A percentile compares a stretch with the other conserved stretches of the same genome.
Evolutionary conservation across 2,888 invertebrate genomes (phyloP).

Genomic region (Rhagium mordax): DNA sequence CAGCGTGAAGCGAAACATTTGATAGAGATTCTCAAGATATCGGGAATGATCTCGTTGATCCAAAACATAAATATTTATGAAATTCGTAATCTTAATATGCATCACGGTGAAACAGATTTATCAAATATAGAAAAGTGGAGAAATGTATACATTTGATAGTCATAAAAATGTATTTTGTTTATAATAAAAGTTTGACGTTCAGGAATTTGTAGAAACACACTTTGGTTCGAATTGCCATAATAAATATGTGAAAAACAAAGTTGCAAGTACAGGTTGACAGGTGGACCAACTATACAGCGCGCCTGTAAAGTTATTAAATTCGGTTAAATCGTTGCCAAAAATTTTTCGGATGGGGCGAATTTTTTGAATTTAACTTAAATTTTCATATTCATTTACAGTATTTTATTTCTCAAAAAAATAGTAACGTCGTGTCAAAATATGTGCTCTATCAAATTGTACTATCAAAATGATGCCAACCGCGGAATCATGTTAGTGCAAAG

Average conservation of each 20-base stretch:
- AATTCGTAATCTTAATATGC: background rate
- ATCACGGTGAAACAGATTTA: background rate
- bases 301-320: too few species aligned
- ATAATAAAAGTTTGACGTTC: conserved; percentile 9
- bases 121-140: conserved; percentile 10
- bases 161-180: conserved; percentile 36
- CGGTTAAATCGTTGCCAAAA: too few species aligned
- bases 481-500: too few species aligned
- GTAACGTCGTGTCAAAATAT: too few species aligned
- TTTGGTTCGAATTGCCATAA: background rate
- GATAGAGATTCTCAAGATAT: background rate
- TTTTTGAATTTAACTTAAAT: too few species aligned
- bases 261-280: background rate
- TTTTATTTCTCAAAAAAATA: too few species aligned
- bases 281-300: too few species aligned
- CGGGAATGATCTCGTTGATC: background rate
- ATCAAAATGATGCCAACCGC: too few species aligned
- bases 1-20: background rate
- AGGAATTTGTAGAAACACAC: background rate
- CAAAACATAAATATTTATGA: background rate
- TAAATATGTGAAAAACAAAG: background rate
- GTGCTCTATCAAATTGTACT: too few species aligned
- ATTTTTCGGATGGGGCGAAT: too few species aligned
- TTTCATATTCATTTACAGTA: too few species aligned
- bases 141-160: conserved; percentile 25